Conservation (phyloP, 2,797 vertebrate genomes). For the Bryconaethiops microstoma region DNA sequence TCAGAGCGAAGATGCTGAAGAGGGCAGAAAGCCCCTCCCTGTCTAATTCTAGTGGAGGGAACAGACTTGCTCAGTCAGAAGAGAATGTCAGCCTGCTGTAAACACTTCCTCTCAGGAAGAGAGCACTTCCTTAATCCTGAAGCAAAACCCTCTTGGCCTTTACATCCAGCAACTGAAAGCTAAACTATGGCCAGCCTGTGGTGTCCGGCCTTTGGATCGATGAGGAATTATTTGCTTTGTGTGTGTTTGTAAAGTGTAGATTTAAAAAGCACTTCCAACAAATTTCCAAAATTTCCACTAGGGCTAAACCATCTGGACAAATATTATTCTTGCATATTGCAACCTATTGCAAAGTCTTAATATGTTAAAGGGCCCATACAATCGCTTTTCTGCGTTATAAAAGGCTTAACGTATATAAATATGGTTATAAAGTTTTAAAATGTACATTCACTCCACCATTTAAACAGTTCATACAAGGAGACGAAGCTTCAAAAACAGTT, state of each 20-base stretch:
- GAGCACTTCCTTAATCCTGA: conserved; percentile 82
- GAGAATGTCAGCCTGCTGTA: conserved; percentile 82
- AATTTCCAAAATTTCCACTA: too few species aligned
- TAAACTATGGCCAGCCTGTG: conserved; percentile 53
- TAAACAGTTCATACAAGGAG: too few species aligned
- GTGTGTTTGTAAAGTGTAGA: not conserved
- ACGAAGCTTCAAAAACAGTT: too few species aligned
- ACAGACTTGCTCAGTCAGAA: conserved; percentile 77
- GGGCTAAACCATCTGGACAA: too few species aligned
- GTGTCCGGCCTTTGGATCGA: not conserved
- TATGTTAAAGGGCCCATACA: too few species aligned
- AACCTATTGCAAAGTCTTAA: too few species aligned
- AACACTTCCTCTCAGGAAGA: conserved; percentile 86
- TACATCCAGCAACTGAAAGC: conserved; percentile 68
- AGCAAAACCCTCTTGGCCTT: conserved; percentile 70
- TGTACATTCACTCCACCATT: too few species aligned
- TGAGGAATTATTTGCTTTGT: not conserved
- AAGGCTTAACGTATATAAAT: too few species aligned
- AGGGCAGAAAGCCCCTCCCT: conserved; percentile 49
- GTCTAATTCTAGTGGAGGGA: conserved; percentile 65
- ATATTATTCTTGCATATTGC: too few species aligned
- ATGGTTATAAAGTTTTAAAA: too few species aligned
- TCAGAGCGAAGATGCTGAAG: conserved; percentile 36
- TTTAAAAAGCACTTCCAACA: too few species aligned
- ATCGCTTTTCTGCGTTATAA: too few species aligned